Percentiles rank a stretch among this genome's conserved stretches.
These are phyloP conservation scores for Pelmatolapia mariae DNA, from an alignment of 2,113 vertebrate species.

Conservation along the genomic window DNA sequence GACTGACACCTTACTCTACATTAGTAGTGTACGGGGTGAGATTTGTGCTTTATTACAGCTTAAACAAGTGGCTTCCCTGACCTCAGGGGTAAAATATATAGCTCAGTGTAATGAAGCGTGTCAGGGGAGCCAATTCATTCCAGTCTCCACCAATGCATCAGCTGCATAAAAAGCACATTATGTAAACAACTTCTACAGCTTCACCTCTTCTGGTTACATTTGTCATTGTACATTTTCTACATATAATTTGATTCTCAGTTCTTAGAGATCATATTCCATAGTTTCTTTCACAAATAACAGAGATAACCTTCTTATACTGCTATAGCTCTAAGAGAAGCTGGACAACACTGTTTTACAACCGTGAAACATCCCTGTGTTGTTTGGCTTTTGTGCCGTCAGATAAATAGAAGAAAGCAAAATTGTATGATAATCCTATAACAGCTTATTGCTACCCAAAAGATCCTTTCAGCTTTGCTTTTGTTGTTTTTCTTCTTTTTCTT, in stretches of 20 bases:
- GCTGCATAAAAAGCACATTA: conserved; percentile 10
- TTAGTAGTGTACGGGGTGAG: not conserved
- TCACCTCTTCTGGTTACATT: conserved; percentile 23
- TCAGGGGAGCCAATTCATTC: conserved; percentile 16
- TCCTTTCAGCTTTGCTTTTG: not conserved
- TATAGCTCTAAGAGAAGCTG: not conserved
- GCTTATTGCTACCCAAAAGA: not conserved
- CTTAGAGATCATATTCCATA: not conserved
- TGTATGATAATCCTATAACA: not conserved
- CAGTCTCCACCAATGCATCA: conserved; percentile 21
- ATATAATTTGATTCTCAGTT: conserved; percentile 2
- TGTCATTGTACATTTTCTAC: conserved; percentile 27
- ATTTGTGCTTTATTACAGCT: conserved; percentile 24
- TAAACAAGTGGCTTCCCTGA: conserved; percentile 19
- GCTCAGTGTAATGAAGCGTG: conserved; percentile 31
- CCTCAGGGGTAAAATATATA: conserved; percentile 3
- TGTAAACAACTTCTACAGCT: conserved; percentile 22
- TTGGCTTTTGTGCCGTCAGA: not conserved
- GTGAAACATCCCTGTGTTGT: not conserved
- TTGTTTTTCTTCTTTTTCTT: not conserved
- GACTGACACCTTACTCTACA: not conserved
- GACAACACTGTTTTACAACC: not conserved
- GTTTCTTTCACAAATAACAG: not conserved
- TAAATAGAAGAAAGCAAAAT: not conserved
- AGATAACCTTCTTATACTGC: not conserved